Conservation (phyloP, 2,113 vertebrate species). For the Oriolus oriolus region DNA sequence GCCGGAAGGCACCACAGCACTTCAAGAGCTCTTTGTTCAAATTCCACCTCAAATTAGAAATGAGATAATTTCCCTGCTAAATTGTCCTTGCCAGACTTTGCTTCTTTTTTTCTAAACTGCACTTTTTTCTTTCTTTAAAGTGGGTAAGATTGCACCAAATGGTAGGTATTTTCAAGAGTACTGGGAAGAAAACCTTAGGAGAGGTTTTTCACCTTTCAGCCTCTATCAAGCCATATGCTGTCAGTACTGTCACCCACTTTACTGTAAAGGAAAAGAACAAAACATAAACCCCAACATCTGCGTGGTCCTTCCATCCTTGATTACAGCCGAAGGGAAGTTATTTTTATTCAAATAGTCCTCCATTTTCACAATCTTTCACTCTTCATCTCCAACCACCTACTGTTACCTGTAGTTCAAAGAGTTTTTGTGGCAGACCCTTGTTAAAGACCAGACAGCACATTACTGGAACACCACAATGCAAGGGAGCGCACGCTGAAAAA, state of each 20-base stretch:
- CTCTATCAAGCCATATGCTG: not conserved
- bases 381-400: not conserved
- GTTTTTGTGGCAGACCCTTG: not conserved
- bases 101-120: not conserved
- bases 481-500: not conserved
- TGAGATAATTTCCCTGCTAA: not conserved
- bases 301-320: not conserved
- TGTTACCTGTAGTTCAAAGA: not conserved
- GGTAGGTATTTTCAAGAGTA: not conserved
- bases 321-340: not conserved
- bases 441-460: not conserved
- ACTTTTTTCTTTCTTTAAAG: not conserved
- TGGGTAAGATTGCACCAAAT: not conserved
- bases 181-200: not conserved
- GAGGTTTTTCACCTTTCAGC: not conserved
- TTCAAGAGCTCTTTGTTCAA: not conserved
- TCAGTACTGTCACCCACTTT: not conserved
- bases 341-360: not conserved
- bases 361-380: not conserved
- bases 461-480: not conserved
- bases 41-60: slow-evolving; percentile 9
- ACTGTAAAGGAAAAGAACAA: not conserved
- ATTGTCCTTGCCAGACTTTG: not conserved
- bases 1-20: not conserved
- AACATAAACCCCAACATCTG: not conserved